phyloP scores from a whole-genome alignment of 2,797 vertebrate species.

The Eurystomus glaucurus region DNA sequence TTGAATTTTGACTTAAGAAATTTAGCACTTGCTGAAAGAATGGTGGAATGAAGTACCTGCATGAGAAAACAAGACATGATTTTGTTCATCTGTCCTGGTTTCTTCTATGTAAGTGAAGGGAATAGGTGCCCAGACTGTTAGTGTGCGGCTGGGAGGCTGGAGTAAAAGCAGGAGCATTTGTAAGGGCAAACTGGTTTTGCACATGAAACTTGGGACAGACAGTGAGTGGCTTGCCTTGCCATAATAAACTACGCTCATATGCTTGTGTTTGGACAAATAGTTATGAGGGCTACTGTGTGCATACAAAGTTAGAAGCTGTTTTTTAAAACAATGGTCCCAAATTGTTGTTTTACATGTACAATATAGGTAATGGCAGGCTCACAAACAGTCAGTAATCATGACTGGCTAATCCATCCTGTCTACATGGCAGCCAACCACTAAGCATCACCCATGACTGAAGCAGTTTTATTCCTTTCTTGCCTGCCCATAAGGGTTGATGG shows the following conservation, averaged over 20 bases:
- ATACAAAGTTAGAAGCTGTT: not conserved
- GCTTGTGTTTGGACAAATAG: not conserved
- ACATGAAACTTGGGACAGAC: not conserved
- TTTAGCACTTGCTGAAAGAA: not conserved
- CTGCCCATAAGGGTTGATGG: not conserved
- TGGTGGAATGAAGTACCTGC: not conserved
- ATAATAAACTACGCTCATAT: not conserved
- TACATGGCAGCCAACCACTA: rapidly evolving
- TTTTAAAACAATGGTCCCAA: not conserved
- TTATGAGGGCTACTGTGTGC: not conserved
- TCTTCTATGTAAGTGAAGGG: not conserved
- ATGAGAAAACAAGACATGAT: not conserved
- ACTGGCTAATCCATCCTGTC: not conserved
- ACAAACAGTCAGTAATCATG: not conserved
- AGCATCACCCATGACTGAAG: not conserved
- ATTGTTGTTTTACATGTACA: not conserved
- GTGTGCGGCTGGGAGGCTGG: rapidly evolving
- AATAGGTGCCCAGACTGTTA: not conserved
- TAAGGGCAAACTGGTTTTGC: not conserved
- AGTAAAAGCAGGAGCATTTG: not conserved
- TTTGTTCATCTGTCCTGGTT: not conserved
- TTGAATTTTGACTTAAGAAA: not conserved
- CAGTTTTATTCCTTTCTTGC: not conserved
- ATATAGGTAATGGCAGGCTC: not conserved
- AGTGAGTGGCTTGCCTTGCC: not conserved